phyloP scores from a whole-genome alignment of 2,888 invertebrate species.

The Linyphia triangularis region DNA sequence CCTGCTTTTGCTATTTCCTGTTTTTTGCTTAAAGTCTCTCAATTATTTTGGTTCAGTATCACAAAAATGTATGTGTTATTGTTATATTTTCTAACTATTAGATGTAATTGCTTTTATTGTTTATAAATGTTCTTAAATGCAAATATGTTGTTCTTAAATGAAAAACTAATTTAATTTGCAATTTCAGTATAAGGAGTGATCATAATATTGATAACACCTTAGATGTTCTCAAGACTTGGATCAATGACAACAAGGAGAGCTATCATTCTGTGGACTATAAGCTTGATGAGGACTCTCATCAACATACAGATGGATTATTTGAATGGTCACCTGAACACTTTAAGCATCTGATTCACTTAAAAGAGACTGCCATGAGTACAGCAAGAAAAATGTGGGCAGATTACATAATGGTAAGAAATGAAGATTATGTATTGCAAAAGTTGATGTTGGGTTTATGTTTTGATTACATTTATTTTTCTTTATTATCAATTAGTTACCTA shows the following conservation, averaged over 20 bases:
- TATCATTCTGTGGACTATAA: conserved; percentile 87
- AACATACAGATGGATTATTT: conserved; percentile 82
- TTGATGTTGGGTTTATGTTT: too few relatives aligned
- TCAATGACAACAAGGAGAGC: conserved; percentile 82
- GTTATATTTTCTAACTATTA: not conserved
- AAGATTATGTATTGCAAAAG: too few relatives aligned
- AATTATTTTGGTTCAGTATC: too few relatives aligned
- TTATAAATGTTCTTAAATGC: not conserved
- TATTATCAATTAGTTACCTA: too few relatives aligned
- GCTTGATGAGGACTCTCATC: conserved; percentile 81
- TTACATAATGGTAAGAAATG: conserved; percentile 84
- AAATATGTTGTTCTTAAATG: conserved; percentile 64
- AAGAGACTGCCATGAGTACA: conserved; percentile 87
- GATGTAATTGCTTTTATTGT: not conserved
- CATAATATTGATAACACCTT: conserved; percentile 90
- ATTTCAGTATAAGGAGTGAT: conserved; percentile 90
- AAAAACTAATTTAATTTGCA: too few relatives aligned
- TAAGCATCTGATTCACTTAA: conserved; percentile 87
- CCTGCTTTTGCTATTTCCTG: too few relatives aligned
- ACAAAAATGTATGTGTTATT: too few relatives aligned
- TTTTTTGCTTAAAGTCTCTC: too few relatives aligned
- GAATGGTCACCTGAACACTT: conserved; percentile 90
- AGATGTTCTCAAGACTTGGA: conserved; percentile 87
- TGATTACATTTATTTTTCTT: too few relatives aligned
- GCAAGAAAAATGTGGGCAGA: conserved; percentile 92